Evolutionary conservation across 2,797 vertebrate genomes (phyloP).

Genomic region (Rhinatrema bivittatum): DNA sequence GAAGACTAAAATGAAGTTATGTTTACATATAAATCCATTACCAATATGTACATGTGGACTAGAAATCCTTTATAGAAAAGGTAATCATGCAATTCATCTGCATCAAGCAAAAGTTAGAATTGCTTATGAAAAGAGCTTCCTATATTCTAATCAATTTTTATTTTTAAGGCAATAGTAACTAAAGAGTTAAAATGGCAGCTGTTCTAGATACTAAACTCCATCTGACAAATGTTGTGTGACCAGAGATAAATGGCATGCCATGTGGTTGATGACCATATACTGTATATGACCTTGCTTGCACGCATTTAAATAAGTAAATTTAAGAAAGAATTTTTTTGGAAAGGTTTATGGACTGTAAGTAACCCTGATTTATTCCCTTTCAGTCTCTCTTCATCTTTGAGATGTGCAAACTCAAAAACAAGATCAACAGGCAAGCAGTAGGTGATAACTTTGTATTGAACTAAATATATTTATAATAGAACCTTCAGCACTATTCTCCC

Average conservation of each 20-base stretch:
- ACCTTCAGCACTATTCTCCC: slow-evolving; percentile 22
- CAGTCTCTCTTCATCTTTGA: too few species aligned
- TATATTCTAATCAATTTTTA: slow-evolving; percentile 9
- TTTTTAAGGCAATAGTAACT: slow-evolving; percentile 24
- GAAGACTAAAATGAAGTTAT: too few species aligned
- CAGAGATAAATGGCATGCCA: slow-evolving; percentile 55
- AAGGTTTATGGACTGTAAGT: too few species aligned
- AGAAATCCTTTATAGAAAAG: too few species aligned
- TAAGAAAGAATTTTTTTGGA: too few species aligned
- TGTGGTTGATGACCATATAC: slow-evolving; percentile 38
- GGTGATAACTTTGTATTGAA: slow-evolving; percentile 20
- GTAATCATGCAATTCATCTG: too few species aligned
- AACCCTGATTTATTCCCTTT: too few species aligned
- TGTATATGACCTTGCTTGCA: slow-evolving; percentile 40
- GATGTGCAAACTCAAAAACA: too few species aligned
- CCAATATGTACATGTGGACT: too few species aligned
- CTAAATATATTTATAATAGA: slow-evolving; percentile 7
- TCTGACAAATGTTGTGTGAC: slow-evolving; percentile 56
- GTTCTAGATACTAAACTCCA: slow-evolving; percentile 42
- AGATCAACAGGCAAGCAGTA: slow-evolving; percentile 29
- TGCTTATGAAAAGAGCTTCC: too few species aligned
- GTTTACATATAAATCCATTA: too few species aligned
- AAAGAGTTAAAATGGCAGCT: slow-evolving; percentile 47
- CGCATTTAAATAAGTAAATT: slow-evolving; percentile 49
- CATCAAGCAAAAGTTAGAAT: too few species aligned